Evolutionary conservation across 1,140 invertebrate species (phyloP).

Genomic region (Ephestia elutella): DNA sequence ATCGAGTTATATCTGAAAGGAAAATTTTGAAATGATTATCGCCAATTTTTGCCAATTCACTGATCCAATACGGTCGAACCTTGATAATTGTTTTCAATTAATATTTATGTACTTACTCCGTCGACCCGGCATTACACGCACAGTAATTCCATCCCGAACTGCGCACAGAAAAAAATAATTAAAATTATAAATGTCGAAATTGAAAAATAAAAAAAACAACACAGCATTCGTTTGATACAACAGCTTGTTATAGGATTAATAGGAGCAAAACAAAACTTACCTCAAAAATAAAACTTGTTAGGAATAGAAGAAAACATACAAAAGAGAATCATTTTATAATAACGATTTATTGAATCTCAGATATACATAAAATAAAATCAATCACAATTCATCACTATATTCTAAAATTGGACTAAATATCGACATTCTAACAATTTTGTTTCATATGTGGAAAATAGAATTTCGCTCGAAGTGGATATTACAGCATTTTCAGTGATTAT

Average conservation of each 20-base stretch:
- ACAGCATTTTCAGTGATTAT: too few relatives aligned
- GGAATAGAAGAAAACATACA: not conserved
- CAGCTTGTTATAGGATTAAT: slow-evolving; percentile 35
- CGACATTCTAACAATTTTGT: not conserved
- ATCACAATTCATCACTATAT: slow-evolving; percentile 26
- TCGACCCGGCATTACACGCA: slow-evolving; percentile 68
- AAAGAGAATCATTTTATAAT: slow-evolving; percentile 14
- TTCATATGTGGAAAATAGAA: not conserved
- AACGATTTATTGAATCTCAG: slow-evolving; percentile 42
- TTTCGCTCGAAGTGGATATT: too few relatives aligned
- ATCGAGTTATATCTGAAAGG: slow-evolving; percentile 71
- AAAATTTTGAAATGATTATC: slow-evolving; percentile 37
- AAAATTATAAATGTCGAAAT: slow-evolving; percentile 3
- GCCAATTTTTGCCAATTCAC: slow-evolving; percentile 26
- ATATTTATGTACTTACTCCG: slow-evolving; percentile 67
- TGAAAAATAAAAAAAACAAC: too few relatives aligned
- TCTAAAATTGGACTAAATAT: slow-evolving; percentile 4
- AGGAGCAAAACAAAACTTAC: slow-evolving; percentile 37
- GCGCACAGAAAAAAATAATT: slow-evolving; percentile 37
- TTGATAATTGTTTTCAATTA: not conserved
- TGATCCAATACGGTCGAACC: slow-evolving; percentile 7
- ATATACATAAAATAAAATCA: slow-evolving; percentile 52
- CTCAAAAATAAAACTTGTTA: slow-evolving; percentile 7
- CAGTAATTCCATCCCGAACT: slow-evolving; percentile 72
- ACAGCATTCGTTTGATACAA: slow-evolving; percentile 27